phyloP scores from a whole-genome alignment of 2,113 vertebrate genomes.

The Laterallus jamaicensis region DNA sequence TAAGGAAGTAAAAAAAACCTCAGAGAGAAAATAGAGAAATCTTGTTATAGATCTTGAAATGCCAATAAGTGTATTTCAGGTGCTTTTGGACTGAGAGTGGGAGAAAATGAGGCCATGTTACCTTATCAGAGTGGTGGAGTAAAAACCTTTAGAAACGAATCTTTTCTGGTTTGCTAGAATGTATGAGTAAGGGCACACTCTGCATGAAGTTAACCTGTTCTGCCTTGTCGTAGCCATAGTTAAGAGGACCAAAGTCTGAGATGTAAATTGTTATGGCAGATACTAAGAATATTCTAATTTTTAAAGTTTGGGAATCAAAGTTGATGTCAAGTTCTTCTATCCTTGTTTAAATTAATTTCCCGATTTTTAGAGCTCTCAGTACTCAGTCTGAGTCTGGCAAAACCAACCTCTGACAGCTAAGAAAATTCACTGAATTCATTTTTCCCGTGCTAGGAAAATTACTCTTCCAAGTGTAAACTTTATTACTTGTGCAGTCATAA shows the following conservation, averaged over 20 bases:
- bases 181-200: too few species aligned
- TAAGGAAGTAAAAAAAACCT: background rate
- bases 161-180: background rate
- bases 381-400: background rate
- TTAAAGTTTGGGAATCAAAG: background rate
- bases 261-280: background rate
- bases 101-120: background rate
- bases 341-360: background rate
- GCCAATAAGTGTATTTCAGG: background rate
- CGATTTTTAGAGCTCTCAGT: background rate
- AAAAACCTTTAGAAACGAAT: background rate
- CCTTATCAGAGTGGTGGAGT: background rate
- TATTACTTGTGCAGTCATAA: background rate
- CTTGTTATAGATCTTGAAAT: background rate
- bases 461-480: background rate
- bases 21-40: background rate
- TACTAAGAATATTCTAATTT: background rate
- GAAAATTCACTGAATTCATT: background rate
- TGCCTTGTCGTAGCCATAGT: background rate
- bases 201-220: background rate
- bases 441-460: background rate
- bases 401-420: background rate
- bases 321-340: background rate
- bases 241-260: background rate
- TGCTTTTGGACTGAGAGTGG: background rate